phyloP scores from a whole-genome alignment of 2,797 vertebrate species.

The Melanotaenia boesemani region DNA sequence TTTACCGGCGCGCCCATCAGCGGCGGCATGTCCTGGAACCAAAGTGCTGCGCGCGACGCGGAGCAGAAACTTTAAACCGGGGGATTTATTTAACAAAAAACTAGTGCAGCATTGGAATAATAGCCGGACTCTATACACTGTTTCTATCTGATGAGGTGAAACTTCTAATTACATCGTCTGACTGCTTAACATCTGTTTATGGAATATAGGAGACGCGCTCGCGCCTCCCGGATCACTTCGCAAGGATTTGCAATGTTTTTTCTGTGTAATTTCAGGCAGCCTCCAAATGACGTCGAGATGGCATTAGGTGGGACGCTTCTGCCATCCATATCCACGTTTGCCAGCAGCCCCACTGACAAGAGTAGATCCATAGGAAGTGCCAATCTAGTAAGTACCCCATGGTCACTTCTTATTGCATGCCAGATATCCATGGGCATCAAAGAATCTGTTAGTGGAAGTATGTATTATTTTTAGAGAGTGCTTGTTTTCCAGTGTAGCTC shows the following conservation, averaged over 20 bases:
- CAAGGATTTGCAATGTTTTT: conserved; percentile 56
- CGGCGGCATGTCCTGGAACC: conserved; percentile 66
- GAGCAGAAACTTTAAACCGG: conserved; percentile 58
- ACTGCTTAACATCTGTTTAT: conserved; percentile 8
- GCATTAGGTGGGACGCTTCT: conserved; percentile 94
- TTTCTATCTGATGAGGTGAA: conserved; percentile 81
- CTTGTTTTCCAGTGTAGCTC: conserved; percentile 29
- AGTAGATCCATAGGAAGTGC: conserved; percentile 87
- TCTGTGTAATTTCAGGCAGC: conserved; percentile 85
- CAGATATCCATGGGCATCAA: conserved; percentile 13
- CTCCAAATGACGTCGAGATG: conserved; percentile 95
- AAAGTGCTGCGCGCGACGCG: conserved; percentile 44
- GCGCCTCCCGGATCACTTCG: conserved; percentile 16
- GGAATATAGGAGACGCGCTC: conserved; percentile 46
- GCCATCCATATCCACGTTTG: conserved; percentile 95
- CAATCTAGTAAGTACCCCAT: conserved; percentile 87
- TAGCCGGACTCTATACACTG: conserved; percentile 17
- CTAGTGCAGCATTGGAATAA: conserved; percentile 18
- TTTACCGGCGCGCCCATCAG: conserved; percentile 41
- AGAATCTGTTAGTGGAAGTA: not conserved
- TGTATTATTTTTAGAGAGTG: conserved; percentile 29
- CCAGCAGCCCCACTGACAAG: conserved; percentile 86
- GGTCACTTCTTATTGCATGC: conserved; percentile 11
- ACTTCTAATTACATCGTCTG: conserved; percentile 33
- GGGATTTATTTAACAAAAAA: conserved; percentile 26